Conservation (phyloP, 2,888 invertebrate genomes). For the Agelastica alni region DNA sequence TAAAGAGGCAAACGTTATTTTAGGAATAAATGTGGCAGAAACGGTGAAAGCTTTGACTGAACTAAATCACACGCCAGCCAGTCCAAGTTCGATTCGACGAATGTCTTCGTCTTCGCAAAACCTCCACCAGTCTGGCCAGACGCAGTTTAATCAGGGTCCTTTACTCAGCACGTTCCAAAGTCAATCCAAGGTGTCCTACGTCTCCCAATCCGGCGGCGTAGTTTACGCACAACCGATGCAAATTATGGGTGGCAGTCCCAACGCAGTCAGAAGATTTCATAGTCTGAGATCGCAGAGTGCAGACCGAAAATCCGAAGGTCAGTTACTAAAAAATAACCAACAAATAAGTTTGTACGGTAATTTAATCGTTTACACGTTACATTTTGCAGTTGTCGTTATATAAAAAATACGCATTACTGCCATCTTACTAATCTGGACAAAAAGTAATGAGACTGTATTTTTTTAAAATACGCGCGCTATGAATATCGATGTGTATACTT, state of each 20-base stretch:
- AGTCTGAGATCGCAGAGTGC: conserved; percentile 66
- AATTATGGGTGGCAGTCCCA: conserved; percentile 57
- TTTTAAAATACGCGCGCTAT: no score
- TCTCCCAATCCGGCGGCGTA: conserved; percentile 53
- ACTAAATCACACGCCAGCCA: conserved; percentile 83
- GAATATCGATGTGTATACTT: no score
- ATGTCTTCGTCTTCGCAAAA: conserved; percentile 52
- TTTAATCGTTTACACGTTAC: no score
- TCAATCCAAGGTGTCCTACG: conserved; percentile 51
- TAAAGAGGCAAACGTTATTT: no score
- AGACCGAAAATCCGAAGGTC: conserved; percentile 61
- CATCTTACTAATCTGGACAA: no score
- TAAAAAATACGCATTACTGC: no score
- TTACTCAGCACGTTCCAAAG: conserved; percentile 54
- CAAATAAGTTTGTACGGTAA: no score
- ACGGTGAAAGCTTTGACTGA: conserved; percentile 85
- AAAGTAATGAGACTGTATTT: no score
- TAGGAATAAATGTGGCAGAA: conserved; percentile 75
- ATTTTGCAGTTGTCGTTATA: no score
- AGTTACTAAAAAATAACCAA: no score
- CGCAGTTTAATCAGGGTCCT: conserved; percentile 36
- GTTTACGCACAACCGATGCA: conserved; percentile 64
- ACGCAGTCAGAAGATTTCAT: conserved; percentile 59
- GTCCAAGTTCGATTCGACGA: conserved; percentile 74
- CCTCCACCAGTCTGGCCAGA: conserved; percentile 40